Conservation (phyloP, 1,140 invertebrate species). For the Pollicipes pollicipes region DNA sequence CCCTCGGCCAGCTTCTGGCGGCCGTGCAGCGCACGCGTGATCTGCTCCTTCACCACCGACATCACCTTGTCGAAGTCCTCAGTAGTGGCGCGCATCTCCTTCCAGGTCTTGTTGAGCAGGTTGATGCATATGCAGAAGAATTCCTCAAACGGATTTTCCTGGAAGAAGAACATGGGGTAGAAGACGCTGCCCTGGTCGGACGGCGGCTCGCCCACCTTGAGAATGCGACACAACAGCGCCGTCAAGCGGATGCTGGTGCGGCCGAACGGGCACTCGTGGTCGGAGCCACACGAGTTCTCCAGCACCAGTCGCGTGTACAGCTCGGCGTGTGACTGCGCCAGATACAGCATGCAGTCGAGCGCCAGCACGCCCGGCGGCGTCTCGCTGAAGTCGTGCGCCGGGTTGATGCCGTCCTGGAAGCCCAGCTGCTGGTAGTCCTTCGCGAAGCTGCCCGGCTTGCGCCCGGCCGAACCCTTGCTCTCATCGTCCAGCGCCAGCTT, state of each 20-base stretch:
- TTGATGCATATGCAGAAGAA: conserved; percentile 86
- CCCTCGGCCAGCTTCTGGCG: too few species aligned
- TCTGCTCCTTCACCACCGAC: conserved; percentile 81
- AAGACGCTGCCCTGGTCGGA: conserved; percentile 73
- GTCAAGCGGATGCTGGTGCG: conserved; percentile 79
- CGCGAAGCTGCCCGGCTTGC: conserved; percentile 27
- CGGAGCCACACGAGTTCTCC: conserved; percentile 79
- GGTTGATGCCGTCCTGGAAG: conserved; percentile 81
- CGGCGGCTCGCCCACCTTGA: conserved; percentile 64
- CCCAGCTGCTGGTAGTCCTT: conserved; percentile 90
- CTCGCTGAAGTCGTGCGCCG: conserved; percentile 74
- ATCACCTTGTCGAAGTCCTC: conserved; percentile 81
- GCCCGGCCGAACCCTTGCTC: too few species aligned
- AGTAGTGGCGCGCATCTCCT: conserved; percentile 88
- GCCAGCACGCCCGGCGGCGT: conserved; percentile 76
- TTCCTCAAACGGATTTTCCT: conserved; percentile 88
- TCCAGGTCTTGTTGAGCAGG: conserved; percentile 89
- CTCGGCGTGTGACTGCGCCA: conserved; percentile 74
- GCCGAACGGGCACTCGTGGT: conserved; percentile 92
- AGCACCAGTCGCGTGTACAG: conserved; percentile 46
- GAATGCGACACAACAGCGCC: conserved; percentile 69
- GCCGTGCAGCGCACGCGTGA: conserved; percentile 52
- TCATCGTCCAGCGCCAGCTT: conserved; percentile 82
- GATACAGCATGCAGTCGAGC: conserved; percentile 83
- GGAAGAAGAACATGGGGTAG: conserved; percentile 86